Conservation (phyloP, 1,140 invertebrate species). For the Medauroidea extradentata region DNA sequence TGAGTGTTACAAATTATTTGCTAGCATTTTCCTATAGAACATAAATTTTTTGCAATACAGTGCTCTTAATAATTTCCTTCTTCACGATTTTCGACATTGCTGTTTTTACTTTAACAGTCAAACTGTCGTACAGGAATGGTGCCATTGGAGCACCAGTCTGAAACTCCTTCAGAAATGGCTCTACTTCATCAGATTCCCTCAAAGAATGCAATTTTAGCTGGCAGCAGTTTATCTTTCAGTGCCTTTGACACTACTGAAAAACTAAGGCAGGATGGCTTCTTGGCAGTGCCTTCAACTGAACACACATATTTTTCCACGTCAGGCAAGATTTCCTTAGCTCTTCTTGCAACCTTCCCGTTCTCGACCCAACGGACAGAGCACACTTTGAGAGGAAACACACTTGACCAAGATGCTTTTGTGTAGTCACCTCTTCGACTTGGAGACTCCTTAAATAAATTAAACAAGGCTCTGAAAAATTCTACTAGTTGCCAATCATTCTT, state of each 20-base stretch:
- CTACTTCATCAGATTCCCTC: background rate
- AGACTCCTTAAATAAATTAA: conserved; percentile 21
- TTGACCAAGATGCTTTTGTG: conserved; percentile 14
- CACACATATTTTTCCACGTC: conserved; percentile 1
- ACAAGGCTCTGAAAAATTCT: conserved; percentile 21
- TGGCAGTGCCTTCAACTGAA: conserved; percentile 5
- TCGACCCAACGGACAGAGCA: conserved; percentile 27
- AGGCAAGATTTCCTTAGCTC: conserved; percentile 21
- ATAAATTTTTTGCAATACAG: no score
- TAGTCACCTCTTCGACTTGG: conserved; percentile 22
- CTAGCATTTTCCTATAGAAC: no score
- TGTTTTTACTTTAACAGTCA: no score
- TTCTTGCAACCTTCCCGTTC: conserved; percentile 22
- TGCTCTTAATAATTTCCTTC: no score
- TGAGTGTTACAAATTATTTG: no score
- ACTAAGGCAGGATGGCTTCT: conserved; percentile 4
- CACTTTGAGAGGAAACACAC: conserved; percentile 25
- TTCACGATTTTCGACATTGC: no score
- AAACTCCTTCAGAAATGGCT: background rate
- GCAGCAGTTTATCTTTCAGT: conserved; percentile 11
- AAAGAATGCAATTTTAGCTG: background rate
- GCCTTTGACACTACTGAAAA: conserved; percentile 8
- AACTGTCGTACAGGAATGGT: background rate
- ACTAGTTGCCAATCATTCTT: conserved; percentile 22
- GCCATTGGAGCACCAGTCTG: conserved; percentile 1